These are phyloP conservation scores for Diabrotica undecimpunctata DNA, from an alignment of 1,140 invertebrate species.

Conservation along the genomic window DNA sequence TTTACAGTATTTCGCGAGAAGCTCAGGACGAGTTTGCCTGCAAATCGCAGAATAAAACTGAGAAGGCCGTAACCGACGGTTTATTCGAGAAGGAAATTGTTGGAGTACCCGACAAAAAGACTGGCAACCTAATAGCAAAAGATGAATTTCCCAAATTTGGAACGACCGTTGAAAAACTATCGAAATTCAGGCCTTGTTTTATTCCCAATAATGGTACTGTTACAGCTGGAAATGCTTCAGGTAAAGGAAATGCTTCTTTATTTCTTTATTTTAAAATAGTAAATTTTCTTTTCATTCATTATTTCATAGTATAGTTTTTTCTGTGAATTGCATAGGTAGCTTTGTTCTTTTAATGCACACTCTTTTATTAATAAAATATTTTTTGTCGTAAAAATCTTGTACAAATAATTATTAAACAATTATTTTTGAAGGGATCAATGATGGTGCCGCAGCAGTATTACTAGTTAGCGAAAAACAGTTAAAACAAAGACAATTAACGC, in stretches of 20 bases:
- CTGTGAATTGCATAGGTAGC: too few relatives aligned
- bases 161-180: slow-evolving; percentile 57
- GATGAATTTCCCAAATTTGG: slow-evolving; percentile 69
- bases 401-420: too few relatives aligned
- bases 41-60: slow-evolving; percentile 68
- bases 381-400: too few relatives aligned
- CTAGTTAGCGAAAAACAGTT: slow-evolving; percentile 62
- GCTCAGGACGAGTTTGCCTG: slow-evolving; percentile 75
- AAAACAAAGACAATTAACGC: slow-evolving; percentile 45
- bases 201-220: slow-evolving; percentile 62
- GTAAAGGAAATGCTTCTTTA: slow-evolving; percentile 37
- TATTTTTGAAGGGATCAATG: slow-evolving; percentile 57
- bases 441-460: slow-evolving; percentile 80
- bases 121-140: slow-evolving; percentile 51
- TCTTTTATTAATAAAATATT: too few relatives aligned
- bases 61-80: slow-evolving; percentile 60
- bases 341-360: too few relatives aligned
- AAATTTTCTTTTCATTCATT: too few relatives aligned
- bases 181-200: slow-evolving; percentile 64
- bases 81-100: slow-evolving; percentile 72
- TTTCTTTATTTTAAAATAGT: too few relatives aligned
- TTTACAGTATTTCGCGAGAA: slow-evolving; percentile 64
- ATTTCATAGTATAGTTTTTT: too few relatives aligned
- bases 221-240: slow-evolving; percentile 76
- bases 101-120: slow-evolving; percentile 57